Percentiles rank a stretch among this genome's conserved stretches.
phyloP scores from a whole-genome alignment of 1,140 invertebrate species.

The Oryctes rhinoceros region DNA sequence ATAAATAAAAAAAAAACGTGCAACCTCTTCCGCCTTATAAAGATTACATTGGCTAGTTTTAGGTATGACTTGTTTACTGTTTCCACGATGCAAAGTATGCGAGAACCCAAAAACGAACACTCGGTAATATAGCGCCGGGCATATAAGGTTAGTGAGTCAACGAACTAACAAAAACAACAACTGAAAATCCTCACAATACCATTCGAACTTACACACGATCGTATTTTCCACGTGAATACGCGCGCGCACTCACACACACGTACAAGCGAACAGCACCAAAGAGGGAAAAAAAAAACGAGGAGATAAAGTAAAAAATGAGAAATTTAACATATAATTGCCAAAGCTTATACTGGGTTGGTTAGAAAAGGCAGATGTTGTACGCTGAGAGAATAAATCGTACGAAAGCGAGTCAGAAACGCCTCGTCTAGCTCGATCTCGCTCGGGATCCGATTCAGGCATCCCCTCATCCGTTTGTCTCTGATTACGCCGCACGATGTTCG shows the following conservation, averaged over 20 bases:
- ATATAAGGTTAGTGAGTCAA: conserved; percentile 43
- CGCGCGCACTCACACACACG: neutral
- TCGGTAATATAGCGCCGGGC: neutral
- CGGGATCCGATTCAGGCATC: neutral
- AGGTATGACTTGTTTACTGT: too few relatives aligned
- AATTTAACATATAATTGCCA: conserved; percentile 53
- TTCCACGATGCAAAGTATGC: neutral
- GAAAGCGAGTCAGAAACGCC: conserved; percentile 32
- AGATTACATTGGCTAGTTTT: too few relatives aligned
- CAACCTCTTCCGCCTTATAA: too few relatives aligned
- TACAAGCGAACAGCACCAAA: conserved; percentile 12
- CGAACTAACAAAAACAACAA: conserved; percentile 42
- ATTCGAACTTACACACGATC: conserved; percentile 8
- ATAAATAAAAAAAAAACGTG: too few relatives aligned
- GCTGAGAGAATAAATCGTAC: conserved; percentile 37
- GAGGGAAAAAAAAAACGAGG: conserved; percentile 46
- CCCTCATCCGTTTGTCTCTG: neutral
- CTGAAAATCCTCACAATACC: conserved; percentile 19
- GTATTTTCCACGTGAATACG: conserved; percentile 3
- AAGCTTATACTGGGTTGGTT: conserved; percentile 54
- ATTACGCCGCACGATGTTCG: neutral
- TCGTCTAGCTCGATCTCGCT: neutral
- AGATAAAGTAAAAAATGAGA: conserved; percentile 45
- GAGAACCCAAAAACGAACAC: neutral
- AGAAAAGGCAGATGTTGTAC: conserved; percentile 56